phyloP scores from a whole-genome alignment of 2,797 vertebrate genomes.

The Coregonus ussuriensis region DNA sequence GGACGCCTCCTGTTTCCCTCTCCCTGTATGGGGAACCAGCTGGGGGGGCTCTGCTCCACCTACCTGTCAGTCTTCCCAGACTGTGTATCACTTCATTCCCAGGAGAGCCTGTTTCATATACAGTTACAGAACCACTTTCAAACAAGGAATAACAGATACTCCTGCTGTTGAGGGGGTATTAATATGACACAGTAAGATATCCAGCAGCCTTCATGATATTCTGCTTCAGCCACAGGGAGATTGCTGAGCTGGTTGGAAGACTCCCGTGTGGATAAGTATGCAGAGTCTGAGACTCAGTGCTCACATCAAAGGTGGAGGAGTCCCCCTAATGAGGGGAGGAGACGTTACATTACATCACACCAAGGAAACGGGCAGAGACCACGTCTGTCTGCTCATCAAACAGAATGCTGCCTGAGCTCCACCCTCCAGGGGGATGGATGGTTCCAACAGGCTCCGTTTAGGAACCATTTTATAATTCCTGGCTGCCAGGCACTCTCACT shows the following conservation, averaged over 20 bases:
- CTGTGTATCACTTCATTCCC: not conserved
- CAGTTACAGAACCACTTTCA: not conserved
- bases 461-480: not conserved
- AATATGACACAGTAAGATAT: not conserved
- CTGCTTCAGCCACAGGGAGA: not conserved
- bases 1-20: not conserved
- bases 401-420: constrained; percentile 7
- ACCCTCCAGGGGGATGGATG: not conserved
- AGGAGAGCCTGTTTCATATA: not conserved
- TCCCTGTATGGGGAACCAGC: not conserved
- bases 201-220: not conserved
- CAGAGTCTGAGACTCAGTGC: not conserved
- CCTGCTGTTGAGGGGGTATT: not conserved
- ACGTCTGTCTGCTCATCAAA: not conserved
- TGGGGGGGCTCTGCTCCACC: not conserved
- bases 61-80: not conserved
- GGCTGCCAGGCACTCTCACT: not conserved
- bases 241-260: not conserved
- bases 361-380: too few relatives aligned
- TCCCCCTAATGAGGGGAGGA: constrained; percentile 1
- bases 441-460: not conserved
- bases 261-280: not conserved
- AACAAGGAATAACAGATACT: too few relatives aligned
- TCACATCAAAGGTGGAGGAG: constrained; percentile 7
- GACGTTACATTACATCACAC: not conserved